Evolutionary conservation across 2,113 vertebrate genomes (phyloP).

Genomic region (Thunnus maccoyii): DNA sequence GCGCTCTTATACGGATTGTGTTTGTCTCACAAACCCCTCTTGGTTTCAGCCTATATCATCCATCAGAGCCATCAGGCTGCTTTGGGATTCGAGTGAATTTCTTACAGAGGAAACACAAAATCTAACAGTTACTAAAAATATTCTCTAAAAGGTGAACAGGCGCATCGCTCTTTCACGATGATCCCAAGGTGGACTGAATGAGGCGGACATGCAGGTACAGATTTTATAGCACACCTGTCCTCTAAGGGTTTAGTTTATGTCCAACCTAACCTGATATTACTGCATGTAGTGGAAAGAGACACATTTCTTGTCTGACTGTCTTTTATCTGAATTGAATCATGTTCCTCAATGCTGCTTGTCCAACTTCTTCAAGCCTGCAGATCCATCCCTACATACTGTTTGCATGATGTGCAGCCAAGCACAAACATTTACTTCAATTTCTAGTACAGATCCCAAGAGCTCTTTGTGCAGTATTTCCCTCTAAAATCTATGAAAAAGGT

Average conservation of each 20-base stretch:
- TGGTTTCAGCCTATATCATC: conserved; percentile 46
- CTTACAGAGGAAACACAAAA: conserved; percentile 33
- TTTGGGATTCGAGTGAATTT: conserved; percentile 45
- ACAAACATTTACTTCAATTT: background rate
- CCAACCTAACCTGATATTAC: background rate
- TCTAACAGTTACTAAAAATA: conserved; percentile 61
- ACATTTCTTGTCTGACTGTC: background rate
- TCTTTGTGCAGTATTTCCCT: background rate
- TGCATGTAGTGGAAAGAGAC: conserved; percentile 3
- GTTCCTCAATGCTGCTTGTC: background rate
- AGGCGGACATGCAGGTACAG: conserved; percentile 22
- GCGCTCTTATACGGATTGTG: background rate
- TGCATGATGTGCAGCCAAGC: background rate
- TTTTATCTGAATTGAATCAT: conserved; percentile 14
- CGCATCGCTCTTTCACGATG: conserved; percentile 25
- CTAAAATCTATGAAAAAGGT: background rate
- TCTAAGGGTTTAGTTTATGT: conserved; percentile 16
- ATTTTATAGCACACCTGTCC: conserved; percentile 23
- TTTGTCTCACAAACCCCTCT: conserved; percentile 44
- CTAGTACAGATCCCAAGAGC: background rate
- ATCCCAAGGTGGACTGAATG: conserved; percentile 39
- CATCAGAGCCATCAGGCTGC: conserved; percentile 45
- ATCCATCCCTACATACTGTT: background rate
- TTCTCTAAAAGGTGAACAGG: conserved; percentile 49
- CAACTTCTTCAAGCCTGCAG: conserved; percentile 17